phyloP scores from a whole-genome alignment of 2,797 vertebrate species.

The Enteromius fasciolatus region DNA sequence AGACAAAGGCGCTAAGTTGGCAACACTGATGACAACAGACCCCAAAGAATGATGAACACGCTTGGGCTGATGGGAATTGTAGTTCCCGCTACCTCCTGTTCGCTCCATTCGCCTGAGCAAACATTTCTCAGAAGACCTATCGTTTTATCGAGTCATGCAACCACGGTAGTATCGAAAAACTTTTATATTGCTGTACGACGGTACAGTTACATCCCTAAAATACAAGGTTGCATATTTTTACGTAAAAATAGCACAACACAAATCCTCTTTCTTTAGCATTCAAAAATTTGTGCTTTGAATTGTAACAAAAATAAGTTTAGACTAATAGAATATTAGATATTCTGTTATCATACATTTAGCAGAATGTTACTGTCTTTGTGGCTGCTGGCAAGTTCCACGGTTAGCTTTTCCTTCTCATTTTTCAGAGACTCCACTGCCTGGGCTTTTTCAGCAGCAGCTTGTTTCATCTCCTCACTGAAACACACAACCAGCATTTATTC shows the following conservation, averaged over 20 bases:
- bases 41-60: no score
- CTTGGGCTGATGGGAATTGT: no score
- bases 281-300: background rate
- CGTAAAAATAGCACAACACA: background rate
- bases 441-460: constrained; percentile 79
- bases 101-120: no score
- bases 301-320: background rate
- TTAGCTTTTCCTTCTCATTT: constrained; percentile 88
- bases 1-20: no score
- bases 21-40: no score
- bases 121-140: no score
- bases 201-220: background rate
- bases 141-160: no score
- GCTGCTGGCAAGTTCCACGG: constrained; percentile 81
- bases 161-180: no score
- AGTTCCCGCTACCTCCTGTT: no score
- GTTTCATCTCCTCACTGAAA: constrained; percentile 88
- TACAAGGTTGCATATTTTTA: background rate
- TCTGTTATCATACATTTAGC: constrained; percentile 64
- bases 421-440: constrained; percentile 83
- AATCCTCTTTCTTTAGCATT: background rate
- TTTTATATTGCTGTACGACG: no score
- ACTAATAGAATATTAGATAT: background rate
- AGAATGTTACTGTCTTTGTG: constrained; percentile 81
- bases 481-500: constrained; percentile 57